A percentile compares a stretch with the other conserved stretches of the same genome.
phyloP scores from a whole-genome alignment of 2,797 vertebrate species.

The Onychomys leucogaster region DNA sequence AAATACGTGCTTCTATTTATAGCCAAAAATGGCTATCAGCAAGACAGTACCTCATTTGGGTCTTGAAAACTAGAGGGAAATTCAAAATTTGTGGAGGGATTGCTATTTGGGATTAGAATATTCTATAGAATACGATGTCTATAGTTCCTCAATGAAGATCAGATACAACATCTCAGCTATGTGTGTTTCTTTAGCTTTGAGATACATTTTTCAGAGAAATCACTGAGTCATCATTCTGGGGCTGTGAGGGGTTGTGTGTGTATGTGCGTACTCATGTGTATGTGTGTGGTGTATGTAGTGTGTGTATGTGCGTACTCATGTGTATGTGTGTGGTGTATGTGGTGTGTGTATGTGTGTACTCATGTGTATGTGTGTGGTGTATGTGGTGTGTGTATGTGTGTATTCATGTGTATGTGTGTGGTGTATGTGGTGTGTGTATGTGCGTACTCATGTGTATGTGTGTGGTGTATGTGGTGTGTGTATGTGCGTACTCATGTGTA shows the following conservation, averaged over 20 bases:
- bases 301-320: neutral
- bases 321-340: neutral
- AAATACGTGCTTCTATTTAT: neutral
- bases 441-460: neutral
- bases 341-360: fast-evolving
- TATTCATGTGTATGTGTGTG: neutral
- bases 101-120: neutral
- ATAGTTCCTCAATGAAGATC: fast-evolving
- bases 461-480: neutral
- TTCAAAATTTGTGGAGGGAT: neutral
- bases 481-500: no score
- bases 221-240: neutral
- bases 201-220: neutral
- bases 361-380: neutral
- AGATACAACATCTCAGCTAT: neutral
- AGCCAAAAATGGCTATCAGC: neutral
- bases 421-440: neutral
- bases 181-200: neutral
- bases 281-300: no score
- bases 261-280: no score
- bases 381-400: neutral
- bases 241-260: neutral
- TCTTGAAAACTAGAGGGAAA: neutral
- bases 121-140: neutral
- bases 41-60: fast-evolving